Percentiles rank a stretch among this genome's conserved stretches.
Evolutionary conservation across 2,113 vertebrate genomes (phyloP).

Genomic region (Thymallus thymallus): DNA sequence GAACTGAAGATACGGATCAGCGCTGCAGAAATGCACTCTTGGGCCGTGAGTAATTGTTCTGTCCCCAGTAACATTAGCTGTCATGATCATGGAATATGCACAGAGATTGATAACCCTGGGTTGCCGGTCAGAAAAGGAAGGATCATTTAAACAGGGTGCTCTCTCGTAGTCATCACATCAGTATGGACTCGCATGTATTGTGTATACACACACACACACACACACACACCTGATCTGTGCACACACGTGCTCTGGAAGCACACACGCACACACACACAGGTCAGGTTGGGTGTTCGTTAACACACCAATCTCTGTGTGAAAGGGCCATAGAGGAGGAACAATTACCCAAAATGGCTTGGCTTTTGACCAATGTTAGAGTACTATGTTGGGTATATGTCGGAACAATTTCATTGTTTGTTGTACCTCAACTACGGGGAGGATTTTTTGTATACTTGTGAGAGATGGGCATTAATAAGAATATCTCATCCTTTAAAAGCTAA

Average conservation of each 20-base stretch:
- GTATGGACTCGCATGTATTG: neutral
- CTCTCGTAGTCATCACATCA: neutral
- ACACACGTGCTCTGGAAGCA: neutral
- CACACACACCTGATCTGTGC: neutral
- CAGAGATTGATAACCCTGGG: constrained; percentile 66
- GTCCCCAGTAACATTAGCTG: constrained; percentile 72
- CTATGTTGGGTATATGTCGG: no score
- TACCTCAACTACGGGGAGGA: no score
- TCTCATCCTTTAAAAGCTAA: no score
- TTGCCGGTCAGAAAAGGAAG: constrained; percentile 50
- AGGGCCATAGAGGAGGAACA: no score
- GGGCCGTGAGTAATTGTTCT: constrained; percentile 74
- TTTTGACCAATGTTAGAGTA: no score
- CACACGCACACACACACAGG: neutral
- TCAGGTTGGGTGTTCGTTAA: neutral
- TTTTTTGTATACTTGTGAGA: no score
- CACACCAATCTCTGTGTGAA: neutral
- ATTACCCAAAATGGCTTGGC: no score
- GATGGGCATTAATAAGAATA: no score
- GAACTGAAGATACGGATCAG: constrained; percentile 74
- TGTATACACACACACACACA: neutral
- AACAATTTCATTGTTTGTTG: no score
- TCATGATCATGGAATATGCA: constrained; percentile 72
- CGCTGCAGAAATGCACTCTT: constrained; percentile 70
- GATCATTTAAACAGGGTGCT: constrained; percentile 58